Percentiles rank a stretch among this genome's conserved stretches.
These are phyloP conservation scores for Drosophila atripex DNA, from an alignment of 2,888 invertebrate genomes.

Conservation along the genomic window DNA sequence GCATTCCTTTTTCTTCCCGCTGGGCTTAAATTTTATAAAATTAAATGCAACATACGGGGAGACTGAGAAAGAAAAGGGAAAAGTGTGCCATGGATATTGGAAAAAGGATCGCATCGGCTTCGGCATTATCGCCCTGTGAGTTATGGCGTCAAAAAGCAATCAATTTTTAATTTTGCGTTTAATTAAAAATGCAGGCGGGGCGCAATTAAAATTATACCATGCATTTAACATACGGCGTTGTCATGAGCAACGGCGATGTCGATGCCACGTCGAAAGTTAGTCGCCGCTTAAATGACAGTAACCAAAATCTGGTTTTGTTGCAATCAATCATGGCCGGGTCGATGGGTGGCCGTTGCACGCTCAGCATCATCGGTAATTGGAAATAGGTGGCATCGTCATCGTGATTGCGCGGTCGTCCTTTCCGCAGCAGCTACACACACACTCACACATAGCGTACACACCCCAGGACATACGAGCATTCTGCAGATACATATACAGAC, in stretches of 20 bases:
- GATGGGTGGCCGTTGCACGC: slow-evolving; percentile 16
- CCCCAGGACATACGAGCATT: slow-evolving; percentile 14
- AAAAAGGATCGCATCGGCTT: slow-evolving; percentile 7
- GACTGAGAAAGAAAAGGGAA: neutral
- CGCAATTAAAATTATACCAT: slow-evolving; percentile 63
- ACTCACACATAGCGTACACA: slow-evolving; percentile 41
- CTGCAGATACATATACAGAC: slow-evolving; percentile 9
- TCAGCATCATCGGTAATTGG: slow-evolving; percentile 72
- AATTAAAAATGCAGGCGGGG: slow-evolving; percentile 69
- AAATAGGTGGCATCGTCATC: slow-evolving; percentile 71
- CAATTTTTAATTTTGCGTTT: slow-evolving; percentile 74
- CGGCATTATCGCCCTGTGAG: slow-evolving; percentile 48
- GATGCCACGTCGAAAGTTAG: slow-evolving; percentile 60
- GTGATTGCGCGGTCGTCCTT: slow-evolving; percentile 64
- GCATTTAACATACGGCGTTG: slow-evolving; percentile 38
- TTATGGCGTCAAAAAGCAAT: slow-evolving; percentile 69
- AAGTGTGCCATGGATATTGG: slow-evolving; percentile 25
- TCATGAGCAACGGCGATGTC: slow-evolving; percentile 3
- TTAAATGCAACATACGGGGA: slow-evolving; percentile 7
- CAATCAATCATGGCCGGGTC: slow-evolving; percentile 68
- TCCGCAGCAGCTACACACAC: slow-evolving; percentile 17
- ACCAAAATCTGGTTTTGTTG: slow-evolving; percentile 79
- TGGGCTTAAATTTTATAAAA: slow-evolving; percentile 27
- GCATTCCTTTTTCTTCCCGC: slow-evolving; percentile 19
- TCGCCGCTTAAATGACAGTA: slow-evolving; percentile 70